Conservation (phyloP, 2,888 invertebrate genomes). For the Torymus aiolomorphi region DNA sequence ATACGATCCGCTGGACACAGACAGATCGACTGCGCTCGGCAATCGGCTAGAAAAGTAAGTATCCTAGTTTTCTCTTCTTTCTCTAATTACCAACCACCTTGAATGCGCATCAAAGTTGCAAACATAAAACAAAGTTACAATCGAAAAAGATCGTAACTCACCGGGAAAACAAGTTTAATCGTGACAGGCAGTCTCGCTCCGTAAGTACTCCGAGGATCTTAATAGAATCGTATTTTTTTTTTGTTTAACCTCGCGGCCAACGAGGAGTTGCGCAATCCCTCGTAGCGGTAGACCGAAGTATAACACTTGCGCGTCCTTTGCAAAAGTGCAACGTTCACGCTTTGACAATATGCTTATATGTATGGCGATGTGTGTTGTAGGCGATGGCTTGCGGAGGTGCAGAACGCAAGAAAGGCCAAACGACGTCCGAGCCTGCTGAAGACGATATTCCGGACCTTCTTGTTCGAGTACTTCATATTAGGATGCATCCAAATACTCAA, state of each 20-base stretch:
- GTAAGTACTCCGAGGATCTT: too few species aligned
- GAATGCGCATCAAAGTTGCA: neutral
- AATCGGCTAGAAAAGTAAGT: slow-evolving; percentile 82
- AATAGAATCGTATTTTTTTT: neutral
- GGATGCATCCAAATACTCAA: slow-evolving; percentile 76
- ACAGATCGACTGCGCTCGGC: slow-evolving; percentile 83
- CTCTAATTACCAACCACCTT: neutral
- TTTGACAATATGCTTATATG: too few species aligned
- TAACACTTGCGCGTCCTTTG: too few species aligned
- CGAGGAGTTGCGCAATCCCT: too few species aligned
- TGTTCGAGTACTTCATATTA: slow-evolving; percentile 74
- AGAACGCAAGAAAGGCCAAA: slow-evolving; percentile 67
- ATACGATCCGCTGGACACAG: slow-evolving; percentile 82
- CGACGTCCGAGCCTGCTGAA: slow-evolving; percentile 75
- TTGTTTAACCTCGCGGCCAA: too few species aligned
- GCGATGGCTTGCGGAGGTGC: slow-evolving; percentile 76
- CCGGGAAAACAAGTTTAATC: too few species aligned
- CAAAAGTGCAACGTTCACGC: too few species aligned
- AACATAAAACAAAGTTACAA: neutral
- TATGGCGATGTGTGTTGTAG: slow-evolving; percentile 66
- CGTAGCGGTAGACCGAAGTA: too few species aligned
- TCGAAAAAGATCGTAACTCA: too few species aligned
- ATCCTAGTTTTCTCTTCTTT: slow-evolving; percentile 1
- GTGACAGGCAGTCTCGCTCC: too few species aligned
- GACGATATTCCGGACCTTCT: slow-evolving; percentile 76